Evolutionary conservation across 2,113 vertebrate species (phyloP).

Genomic region (Tragelaphus scriptus): DNA sequence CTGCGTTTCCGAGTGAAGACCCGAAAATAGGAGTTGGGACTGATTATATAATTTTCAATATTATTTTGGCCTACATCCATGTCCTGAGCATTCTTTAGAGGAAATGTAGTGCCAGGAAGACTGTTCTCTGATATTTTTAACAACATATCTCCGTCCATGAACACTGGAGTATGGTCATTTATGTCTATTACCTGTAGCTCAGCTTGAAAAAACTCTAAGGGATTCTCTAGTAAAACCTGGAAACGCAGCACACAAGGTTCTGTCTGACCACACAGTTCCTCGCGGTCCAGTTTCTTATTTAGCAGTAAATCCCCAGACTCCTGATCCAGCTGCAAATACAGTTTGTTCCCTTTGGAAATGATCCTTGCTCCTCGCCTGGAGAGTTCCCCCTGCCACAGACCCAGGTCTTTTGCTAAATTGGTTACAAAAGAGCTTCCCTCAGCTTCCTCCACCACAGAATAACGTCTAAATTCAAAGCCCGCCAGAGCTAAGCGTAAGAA

Average conservation of each 20-base stretch:
- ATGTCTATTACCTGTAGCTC: slow-evolving; percentile 83
- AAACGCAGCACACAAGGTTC: slow-evolving; percentile 79
- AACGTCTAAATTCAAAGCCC: background rate
- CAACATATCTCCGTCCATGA: slow-evolving; percentile 68
- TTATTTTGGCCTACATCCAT: slow-evolving; percentile 67
- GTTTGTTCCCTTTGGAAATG: slow-evolving; percentile 74
- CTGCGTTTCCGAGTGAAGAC: accelerated
- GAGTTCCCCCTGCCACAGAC: slow-evolving; percentile 78
- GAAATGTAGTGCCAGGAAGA: slow-evolving; percentile 55
- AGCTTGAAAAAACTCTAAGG: slow-evolving; percentile 82
- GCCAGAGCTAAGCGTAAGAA: background rate
- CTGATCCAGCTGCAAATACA: slow-evolving; percentile 77
- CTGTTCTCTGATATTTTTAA: slow-evolving; percentile 59
- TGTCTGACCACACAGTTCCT: slow-evolving; percentile 80
- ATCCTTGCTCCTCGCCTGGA: slow-evolving; percentile 77
- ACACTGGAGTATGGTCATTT: slow-evolving; percentile 84
- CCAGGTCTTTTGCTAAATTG: slow-evolving; percentile 82
- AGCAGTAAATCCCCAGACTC: slow-evolving; percentile 81
- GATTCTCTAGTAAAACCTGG: slow-evolving; percentile 85
- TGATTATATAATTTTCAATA: slow-evolving; percentile 71
- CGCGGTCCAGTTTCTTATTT: slow-evolving; percentile 83
- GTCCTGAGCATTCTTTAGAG: slow-evolving; percentile 64
- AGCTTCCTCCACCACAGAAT: slow-evolving; percentile 79
- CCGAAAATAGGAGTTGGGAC: slow-evolving; percentile 64
- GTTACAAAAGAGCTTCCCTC: slow-evolving; percentile 80